A percentile compares a stretch with the other conserved stretches of the same genome.
These are phyloP conservation scores for Rhodophaea formosa DNA, from an alignment of 2,888 invertebrate species.

Conservation along the genomic window DNA sequence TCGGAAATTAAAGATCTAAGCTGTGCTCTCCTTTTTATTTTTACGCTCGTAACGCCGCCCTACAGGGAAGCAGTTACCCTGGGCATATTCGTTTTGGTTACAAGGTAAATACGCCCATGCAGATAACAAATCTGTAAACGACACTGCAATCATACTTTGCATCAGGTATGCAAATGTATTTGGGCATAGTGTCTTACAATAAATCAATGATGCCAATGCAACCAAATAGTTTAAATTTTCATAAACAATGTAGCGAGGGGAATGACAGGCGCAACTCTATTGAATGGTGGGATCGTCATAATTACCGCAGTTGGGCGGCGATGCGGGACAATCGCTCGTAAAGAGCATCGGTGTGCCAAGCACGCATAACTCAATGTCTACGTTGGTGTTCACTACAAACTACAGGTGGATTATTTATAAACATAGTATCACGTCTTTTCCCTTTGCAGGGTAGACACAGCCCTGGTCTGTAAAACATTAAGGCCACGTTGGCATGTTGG, in stretches of 20 bases:
- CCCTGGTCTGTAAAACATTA: no score
- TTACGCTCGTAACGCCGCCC: no score
- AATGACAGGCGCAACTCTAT: conserved; percentile 33
- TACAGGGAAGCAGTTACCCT: no score
- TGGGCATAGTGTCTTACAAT: conserved; percentile 20
- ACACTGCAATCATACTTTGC: conserved; percentile 31
- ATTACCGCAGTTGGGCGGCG: conserved; percentile 36
- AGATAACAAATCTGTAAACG: conserved; percentile 42
- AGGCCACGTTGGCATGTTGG: no score
- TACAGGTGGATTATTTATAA: not conserved
- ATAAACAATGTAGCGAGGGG: conserved; percentile 17
- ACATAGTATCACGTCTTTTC: no score
- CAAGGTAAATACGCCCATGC: no score
- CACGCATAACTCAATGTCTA: conserved; percentile 22
- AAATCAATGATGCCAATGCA: conserved; percentile 32
- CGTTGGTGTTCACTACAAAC: not conserved
- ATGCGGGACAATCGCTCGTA: conserved; percentile 53
- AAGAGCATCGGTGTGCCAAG: conserved; percentile 47
- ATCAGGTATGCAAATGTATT: conserved; percentile 28
- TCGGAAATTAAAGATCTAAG: no score
- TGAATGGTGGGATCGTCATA: conserved; percentile 45
- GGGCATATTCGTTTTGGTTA: no score
- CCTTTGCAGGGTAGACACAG: no score
- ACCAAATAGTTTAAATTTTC: conserved; percentile 14
- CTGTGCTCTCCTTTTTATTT: no score